Conservation (phyloP, 2,888 invertebrate species). For the Acanthoscelides obtectus region DNA sequence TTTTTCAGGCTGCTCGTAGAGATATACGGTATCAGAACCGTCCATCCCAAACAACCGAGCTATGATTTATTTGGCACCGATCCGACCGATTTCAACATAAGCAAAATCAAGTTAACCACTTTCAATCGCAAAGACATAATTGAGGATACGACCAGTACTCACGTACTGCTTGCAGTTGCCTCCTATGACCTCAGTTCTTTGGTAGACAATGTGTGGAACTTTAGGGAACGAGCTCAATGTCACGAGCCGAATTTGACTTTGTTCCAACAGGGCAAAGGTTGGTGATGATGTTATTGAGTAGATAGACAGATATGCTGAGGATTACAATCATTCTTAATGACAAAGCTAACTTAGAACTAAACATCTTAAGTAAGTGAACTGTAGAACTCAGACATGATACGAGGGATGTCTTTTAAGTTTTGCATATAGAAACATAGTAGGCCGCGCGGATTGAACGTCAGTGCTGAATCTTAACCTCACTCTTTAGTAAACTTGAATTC, state of each 20-base stretch:
- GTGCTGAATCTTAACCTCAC: too few relatives aligned
- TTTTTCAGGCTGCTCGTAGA: constrained; percentile 14
- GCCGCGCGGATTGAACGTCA: too few relatives aligned
- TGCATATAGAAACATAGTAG: too few relatives aligned
- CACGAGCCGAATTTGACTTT: constrained; percentile 60
- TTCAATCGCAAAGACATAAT: neutral
- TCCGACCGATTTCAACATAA: constrained; percentile 9
- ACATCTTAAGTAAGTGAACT: too few relatives aligned
- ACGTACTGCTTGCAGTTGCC: constrained; percentile 23
- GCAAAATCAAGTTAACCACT: constrained; percentile 4
- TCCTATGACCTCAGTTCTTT: constrained; percentile 29
- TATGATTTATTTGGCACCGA: constrained; percentile 16
- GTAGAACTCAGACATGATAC: too few relatives aligned
- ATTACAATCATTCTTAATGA: too few relatives aligned
- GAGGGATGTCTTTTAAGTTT: too few relatives aligned
- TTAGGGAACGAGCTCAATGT: constrained; percentile 66
- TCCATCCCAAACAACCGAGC: neutral
- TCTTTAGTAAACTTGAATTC: too few relatives aligned
- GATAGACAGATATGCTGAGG: too few relatives aligned
- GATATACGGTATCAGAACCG: constrained; percentile 14
- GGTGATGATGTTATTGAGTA: too few relatives aligned
- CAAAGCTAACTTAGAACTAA: too few relatives aligned
- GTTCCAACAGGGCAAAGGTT: constrained; percentile 4
- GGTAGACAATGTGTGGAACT: constrained; percentile 28
- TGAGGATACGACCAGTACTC: neutral